phyloP scores from a whole-genome alignment of 2,113 vertebrate species.

The Anas platyrhynchos region DNA sequence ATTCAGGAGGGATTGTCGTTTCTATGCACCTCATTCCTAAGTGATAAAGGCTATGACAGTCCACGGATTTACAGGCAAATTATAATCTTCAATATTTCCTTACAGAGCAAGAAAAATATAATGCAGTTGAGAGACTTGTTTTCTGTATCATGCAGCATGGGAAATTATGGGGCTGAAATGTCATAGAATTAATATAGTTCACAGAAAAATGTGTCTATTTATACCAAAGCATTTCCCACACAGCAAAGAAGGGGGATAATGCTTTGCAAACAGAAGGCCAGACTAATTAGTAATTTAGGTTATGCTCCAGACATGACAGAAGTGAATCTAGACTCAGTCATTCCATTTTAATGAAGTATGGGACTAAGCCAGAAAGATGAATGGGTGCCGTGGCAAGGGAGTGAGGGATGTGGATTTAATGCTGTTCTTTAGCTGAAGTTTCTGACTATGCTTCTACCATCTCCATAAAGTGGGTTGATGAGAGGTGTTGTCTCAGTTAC shows the following conservation, averaged over 20 bases:
- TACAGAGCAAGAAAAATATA: background rate
- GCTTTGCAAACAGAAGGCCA: background rate
- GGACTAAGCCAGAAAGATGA: background rate
- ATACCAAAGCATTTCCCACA: background rate
- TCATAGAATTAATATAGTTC: background rate
- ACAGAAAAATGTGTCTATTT: background rate
- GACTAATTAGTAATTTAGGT: background rate
- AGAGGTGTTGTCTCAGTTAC: slow-evolving; percentile 5
- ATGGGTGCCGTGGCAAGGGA: background rate
- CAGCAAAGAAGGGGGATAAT: background rate
- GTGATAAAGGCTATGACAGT: background rate
- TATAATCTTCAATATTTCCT: background rate
- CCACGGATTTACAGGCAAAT: background rate
- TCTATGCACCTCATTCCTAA: background rate
- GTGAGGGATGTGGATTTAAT: background rate
- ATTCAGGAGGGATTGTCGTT: background rate
- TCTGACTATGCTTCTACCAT: background rate
- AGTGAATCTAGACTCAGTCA: background rate
- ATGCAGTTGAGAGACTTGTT: background rate
- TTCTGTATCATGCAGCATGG: background rate
- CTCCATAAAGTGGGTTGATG: background rate
- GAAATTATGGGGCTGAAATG: background rate
- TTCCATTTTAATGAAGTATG: background rate
- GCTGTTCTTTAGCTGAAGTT: background rate
- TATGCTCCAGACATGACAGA: background rate